Evolutionary conservation across 2,888 invertebrate genomes (phyloP).

Genomic region (Gisinianus flammeolus): DNA sequence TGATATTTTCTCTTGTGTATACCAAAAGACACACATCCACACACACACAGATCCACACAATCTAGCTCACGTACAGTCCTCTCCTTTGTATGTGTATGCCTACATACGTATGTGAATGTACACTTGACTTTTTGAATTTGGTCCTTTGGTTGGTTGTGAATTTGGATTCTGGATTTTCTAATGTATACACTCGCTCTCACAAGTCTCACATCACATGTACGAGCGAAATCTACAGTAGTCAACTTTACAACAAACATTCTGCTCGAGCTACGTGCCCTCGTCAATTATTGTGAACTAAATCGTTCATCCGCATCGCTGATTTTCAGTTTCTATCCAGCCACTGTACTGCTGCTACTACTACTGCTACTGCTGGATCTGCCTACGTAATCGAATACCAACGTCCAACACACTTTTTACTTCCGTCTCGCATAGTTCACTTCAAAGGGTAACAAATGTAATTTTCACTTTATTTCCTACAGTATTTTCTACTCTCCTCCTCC

Average conservation of each 20-base stretch:
- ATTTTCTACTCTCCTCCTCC: neutral
- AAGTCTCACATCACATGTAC: neutral
- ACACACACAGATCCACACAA: too few relatives aligned
- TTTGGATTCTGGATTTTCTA: neutral
- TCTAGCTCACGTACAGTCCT: too few relatives aligned
- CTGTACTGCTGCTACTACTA: neutral
- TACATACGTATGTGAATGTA: too few relatives aligned
- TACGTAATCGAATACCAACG: neutral
- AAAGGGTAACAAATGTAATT: conserved; percentile 27
- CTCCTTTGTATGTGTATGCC: too few relatives aligned
- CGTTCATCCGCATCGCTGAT: conserved; percentile 38
- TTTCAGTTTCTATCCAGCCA: conserved; percentile 25
- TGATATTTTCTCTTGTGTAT: neutral
- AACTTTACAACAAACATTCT: neutral
- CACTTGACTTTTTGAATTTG: too few relatives aligned
- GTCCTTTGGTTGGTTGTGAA: too few relatives aligned
- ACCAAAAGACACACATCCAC: neutral
- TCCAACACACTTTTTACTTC: neutral
- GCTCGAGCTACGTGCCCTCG: conserved; percentile 34
- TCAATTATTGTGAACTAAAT: conserved; percentile 41
- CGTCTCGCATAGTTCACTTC: conserved; percentile 26
- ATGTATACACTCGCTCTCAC: neutral
- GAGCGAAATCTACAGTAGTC: neutral
- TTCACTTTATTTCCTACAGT: neutral
- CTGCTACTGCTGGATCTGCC: neutral